Conservation (phyloP, 2,113 vertebrate species). For the Psettodes erumei region DNA sequence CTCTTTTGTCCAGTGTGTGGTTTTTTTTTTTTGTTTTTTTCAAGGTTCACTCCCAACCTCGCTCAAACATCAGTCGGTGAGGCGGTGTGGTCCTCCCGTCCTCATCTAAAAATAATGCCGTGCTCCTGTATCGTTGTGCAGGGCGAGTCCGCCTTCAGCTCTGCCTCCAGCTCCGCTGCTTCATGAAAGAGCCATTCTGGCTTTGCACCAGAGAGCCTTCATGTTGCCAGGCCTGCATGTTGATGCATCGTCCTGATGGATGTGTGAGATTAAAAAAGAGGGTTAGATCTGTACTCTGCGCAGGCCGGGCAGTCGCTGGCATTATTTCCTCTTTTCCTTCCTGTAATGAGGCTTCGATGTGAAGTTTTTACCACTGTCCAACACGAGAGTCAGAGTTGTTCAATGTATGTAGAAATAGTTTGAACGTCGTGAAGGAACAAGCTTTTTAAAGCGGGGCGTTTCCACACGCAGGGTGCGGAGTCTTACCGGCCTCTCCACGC, state of each 20-base stretch:
- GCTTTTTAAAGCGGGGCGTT: background rate
- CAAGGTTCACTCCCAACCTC: background rate
- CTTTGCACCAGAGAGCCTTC: slow-evolving; percentile 39
- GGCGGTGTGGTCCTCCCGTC: slow-evolving; percentile 7
- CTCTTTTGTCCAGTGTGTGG: slow-evolving; percentile 12
- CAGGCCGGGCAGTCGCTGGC: background rate
- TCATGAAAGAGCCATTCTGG: slow-evolving; percentile 61
- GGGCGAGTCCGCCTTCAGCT: slow-evolving; percentile 32
- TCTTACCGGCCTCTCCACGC: background rate
- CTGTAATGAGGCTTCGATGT: background rate
- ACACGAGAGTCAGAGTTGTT: background rate
- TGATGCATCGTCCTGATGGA: slow-evolving; percentile 46
- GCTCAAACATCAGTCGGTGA: slow-evolving; percentile 6
- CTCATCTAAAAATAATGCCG: slow-evolving; percentile 50
- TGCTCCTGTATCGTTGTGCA: slow-evolving; percentile 33
- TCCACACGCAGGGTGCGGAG: background rate
- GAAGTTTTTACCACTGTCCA: background rate
- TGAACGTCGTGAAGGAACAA: background rate
- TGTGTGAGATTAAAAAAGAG: slow-evolving; percentile 46
- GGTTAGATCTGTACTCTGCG: background rate
- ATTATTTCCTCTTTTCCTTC: slow-evolving; percentile 11
- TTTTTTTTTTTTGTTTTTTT: background rate
- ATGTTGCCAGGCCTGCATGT: slow-evolving; percentile 38
- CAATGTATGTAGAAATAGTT: background rate
- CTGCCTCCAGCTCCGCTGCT: slow-evolving; percentile 31